Evolutionary conservation across 2,797 vertebrate species (phyloP).

Genomic region (Sebastes trivittatus): DNA sequence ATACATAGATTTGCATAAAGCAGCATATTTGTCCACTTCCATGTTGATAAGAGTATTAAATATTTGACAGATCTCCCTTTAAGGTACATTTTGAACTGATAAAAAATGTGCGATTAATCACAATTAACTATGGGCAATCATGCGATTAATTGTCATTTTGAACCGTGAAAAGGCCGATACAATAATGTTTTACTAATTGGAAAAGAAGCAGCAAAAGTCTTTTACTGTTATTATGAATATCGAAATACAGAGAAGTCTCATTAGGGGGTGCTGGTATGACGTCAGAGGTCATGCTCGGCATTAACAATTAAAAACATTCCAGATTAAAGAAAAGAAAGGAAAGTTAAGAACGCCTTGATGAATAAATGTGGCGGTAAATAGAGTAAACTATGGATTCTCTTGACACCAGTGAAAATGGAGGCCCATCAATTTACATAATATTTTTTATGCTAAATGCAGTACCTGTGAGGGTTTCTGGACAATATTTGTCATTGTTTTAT

Average conservation of each 20-base stretch:
- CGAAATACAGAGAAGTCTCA: neutral
- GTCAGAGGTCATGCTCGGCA: neutral
- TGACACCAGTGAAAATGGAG: constrained; percentile 16
- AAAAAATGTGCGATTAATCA: too few species aligned
- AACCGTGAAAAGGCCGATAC: neutral
- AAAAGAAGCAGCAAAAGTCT: neutral
- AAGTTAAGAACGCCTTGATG: neutral
- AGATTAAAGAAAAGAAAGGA: neutral
- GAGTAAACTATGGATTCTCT: neutral
- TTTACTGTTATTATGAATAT: neutral
- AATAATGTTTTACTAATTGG: neutral
- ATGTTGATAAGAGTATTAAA: too few species aligned
- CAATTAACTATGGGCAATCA: too few species aligned
- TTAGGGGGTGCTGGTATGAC: neutral
- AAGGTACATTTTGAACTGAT: too few species aligned
- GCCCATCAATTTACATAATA: constrained; percentile 23
- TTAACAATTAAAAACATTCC: neutral
- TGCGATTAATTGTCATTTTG: neutral
- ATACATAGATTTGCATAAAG: too few species aligned
- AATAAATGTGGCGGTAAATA: neutral
- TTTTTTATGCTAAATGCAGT: too few species aligned
- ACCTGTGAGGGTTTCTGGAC: too few species aligned
- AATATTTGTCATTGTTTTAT: too few species aligned
- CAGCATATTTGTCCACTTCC: too few species aligned
- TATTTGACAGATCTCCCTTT: too few species aligned